Conservation (phyloP, 2,888 invertebrate genomes). For the Petrophora chlorosata region DNA sequence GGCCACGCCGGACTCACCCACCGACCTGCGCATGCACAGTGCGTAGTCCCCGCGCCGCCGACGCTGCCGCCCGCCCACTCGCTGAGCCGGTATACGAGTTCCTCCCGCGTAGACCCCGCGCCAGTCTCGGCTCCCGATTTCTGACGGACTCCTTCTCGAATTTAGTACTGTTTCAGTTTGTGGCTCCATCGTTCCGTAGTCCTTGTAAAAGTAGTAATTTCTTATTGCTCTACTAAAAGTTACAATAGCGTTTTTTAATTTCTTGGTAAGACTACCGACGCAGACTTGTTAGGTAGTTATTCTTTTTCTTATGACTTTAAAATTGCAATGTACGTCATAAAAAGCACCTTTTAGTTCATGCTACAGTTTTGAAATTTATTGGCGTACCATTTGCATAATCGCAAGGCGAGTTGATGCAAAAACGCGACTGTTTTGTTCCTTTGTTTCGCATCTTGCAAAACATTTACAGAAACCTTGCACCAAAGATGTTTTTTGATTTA, state of each 20-base stretch:
- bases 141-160: slow-evolving; percentile 37
- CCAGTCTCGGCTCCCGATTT: slow-evolving; percentile 46
- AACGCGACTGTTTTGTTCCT: slow-evolving; percentile 69
- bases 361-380: slow-evolving; percentile 78
- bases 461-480: slow-evolving; percentile 65
- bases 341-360: slow-evolving; percentile 64
- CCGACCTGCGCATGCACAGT: slow-evolving; percentile 78
- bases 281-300: slow-evolving; percentile 67
- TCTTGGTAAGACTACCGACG: slow-evolving; percentile 62
- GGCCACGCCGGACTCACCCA: slow-evolving; percentile 78
- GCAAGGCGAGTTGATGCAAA: slow-evolving; percentile 73
- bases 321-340: slow-evolving; percentile 67
- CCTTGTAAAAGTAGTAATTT: slow-evolving; percentile 1
- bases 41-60: slow-evolving; percentile 69
- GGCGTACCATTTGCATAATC: slow-evolving; percentile 80
- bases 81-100: slow-evolving; percentile 90
- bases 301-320: slow-evolving; percentile 63
- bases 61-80: slow-evolving; percentile 49
- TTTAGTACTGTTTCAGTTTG: slow-evolving; percentile 30
- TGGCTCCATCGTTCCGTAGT: slow-evolving; percentile 37
- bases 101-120: slow-evolving; percentile 84
- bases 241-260: slow-evolving; percentile 19
- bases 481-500: slow-evolving; percentile 78
- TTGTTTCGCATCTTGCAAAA: slow-evolving; percentile 70
- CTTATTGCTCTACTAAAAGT: slow-evolving; percentile 17